Percentiles rank a stretch among this genome's conserved stretches.
These are phyloP conservation scores for Montipora capitata DNA, from an alignment of 92 coral and sea anemone species.

Conservation along the genomic window DNA sequence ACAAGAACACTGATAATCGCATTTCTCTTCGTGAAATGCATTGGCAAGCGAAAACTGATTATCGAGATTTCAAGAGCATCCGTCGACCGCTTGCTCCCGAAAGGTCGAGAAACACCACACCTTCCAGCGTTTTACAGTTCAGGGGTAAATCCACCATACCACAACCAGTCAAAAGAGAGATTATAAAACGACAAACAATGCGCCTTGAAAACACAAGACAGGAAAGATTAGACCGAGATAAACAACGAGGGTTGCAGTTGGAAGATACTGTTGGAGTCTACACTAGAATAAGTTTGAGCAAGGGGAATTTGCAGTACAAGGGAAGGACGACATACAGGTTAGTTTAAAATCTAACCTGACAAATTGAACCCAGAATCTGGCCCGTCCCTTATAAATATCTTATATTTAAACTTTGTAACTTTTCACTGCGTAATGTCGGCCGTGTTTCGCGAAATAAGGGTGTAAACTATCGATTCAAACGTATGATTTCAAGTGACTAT, in stretches of 20 bases:
- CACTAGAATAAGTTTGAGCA: constrained; percentile 33
- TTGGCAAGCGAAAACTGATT: constrained; percentile 28
- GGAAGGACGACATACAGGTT: constrained; percentile 26
- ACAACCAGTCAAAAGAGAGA: constrained; percentile 62
- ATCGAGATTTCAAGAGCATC: constrained; percentile 66
- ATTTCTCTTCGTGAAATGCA: constrained; percentile 23
- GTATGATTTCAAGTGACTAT: too few relatives aligned
- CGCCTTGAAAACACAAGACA: constrained; percentile 25
- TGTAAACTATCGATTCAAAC: neutral
- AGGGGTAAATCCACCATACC: constrained; percentile 60
- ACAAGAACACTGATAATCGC: neutral
- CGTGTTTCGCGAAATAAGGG: too few relatives aligned
- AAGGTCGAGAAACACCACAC: constrained; percentile 18
- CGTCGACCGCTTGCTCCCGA: constrained; percentile 84
- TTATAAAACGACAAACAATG: constrained; percentile 49
- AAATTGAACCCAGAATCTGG: too few relatives aligned
- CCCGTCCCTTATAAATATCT: too few relatives aligned
- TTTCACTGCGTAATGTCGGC: too few relatives aligned
- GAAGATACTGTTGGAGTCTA: constrained; percentile 51
- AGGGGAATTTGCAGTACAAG: constrained; percentile 33
- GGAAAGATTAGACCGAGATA: neutral
- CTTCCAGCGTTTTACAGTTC: constrained; percentile 42
- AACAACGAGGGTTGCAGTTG: constrained; percentile 42
- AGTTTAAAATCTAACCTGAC: neutral
- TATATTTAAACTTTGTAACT: too few relatives aligned